Percentiles rank a stretch among this genome's conserved stretches.
phyloP scores from a whole-genome alignment of 1,140 invertebrate genomes.

The Drosophila yakuba region DNA sequence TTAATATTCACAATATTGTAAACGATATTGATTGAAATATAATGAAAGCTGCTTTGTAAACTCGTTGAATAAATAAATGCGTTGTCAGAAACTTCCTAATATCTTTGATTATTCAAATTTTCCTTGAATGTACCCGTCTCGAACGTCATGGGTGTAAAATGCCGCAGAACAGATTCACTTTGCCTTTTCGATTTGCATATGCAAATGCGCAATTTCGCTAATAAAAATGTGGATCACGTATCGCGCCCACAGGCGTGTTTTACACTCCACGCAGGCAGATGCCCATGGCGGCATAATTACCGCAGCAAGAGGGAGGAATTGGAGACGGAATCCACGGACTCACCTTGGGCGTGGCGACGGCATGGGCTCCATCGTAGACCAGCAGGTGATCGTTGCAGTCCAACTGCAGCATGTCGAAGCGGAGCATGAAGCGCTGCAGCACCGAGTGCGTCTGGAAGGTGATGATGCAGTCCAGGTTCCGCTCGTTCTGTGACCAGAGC shows the following conservation, averaged over 20 bases:
- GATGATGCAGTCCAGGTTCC: conserved; percentile 94
- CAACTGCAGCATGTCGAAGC: conserved; percentile 91
- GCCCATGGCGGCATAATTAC: conserved; percentile 9
- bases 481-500: conserved; percentile 93
- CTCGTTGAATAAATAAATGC: too few species aligned
- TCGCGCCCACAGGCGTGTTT: not conserved
- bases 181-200: conserved; percentile 53
- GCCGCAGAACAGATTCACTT: conserved; percentile 6
- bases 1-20: too few species aligned
- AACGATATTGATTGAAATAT: too few species aligned
- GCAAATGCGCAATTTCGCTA: conserved; percentile 46
- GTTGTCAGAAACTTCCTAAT: too few species aligned
- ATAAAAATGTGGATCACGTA: conserved; percentile 48
- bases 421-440: conserved; percentile 95
- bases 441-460: conserved; percentile 97
- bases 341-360: conserved; percentile 94
- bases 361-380: conserved; percentile 96
- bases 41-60: too few species aligned
- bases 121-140: not conserved
- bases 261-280: not conserved
- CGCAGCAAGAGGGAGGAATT: not conserved
- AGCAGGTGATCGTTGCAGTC: conserved; percentile 97
- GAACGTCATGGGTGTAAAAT: not conserved
- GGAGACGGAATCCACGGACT: conserved; percentile 19
- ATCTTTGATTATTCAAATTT: not conserved